These are phyloP conservation scores for Motacilla alba DNA, from an alignment of 2,113 vertebrate species.

Conservation along the genomic window DNA sequence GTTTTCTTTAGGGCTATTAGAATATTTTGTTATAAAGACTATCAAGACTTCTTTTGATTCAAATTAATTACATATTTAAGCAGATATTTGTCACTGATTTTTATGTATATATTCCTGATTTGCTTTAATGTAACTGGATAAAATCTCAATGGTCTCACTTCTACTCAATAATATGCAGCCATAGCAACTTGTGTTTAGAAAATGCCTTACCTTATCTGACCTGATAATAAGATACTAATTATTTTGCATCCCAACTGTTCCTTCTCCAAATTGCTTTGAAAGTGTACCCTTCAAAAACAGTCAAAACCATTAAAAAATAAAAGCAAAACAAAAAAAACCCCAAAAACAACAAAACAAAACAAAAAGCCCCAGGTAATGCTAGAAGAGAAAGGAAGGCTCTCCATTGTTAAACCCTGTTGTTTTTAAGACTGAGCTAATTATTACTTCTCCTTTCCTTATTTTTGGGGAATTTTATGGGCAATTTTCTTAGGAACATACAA, in stretches of 20 bases:
- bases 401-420: not conserved
- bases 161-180: not conserved
- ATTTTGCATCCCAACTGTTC: conserved; percentile 14
- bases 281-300: not conserved
- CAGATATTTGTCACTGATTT: not conserved
- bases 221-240: not conserved
- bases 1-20: not conserved
- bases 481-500: not conserved
- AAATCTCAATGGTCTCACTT: not conserved
- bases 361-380: not conserved
- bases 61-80: not conserved
- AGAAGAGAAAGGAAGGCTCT: not conserved
- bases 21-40: not conserved
- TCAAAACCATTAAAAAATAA: not conserved
- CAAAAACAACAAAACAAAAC: not conserved
- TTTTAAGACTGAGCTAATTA: not conserved
- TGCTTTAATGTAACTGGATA: not conserved
- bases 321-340: not conserved
- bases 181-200: not conserved
- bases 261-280: conserved; percentile 15
- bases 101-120: not conserved
- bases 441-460: not conserved
- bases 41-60: not conserved
- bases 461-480: not conserved
- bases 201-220: not conserved